These are phyloP conservation scores for Kryptolebias marmoratus DNA, from an alignment of 2,113 vertebrate species.

Conservation along the genomic window DNA sequence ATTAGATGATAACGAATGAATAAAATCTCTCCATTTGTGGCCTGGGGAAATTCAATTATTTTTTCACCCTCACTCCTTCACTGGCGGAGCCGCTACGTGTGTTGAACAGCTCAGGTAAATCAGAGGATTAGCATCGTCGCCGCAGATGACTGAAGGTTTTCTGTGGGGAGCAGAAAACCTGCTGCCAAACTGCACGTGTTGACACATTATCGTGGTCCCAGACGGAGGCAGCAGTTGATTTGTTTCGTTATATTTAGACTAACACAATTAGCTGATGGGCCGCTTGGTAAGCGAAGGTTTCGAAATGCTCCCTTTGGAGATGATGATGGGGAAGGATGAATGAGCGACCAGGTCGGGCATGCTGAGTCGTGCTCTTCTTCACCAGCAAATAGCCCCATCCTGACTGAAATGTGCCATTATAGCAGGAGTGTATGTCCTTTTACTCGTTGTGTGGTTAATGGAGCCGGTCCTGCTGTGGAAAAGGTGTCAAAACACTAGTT, in stretches of 20 bases:
- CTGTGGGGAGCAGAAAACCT: neutral
- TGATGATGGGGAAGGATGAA: slow-evolving; percentile 56
- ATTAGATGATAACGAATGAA: slow-evolving; percentile 71
- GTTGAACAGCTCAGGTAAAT: slow-evolving; percentile 57
- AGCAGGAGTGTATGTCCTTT: slow-evolving; percentile 33
- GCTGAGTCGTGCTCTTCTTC: slow-evolving; percentile 33
- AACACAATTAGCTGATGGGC: slow-evolving; percentile 63
- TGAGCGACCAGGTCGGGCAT: neutral
- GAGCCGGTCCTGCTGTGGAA: slow-evolving; percentile 15
- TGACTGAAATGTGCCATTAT: slow-evolving; percentile 45
- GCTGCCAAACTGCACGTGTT: neutral
- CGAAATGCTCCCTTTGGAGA: slow-evolving; percentile 33
- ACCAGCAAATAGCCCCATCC: slow-evolving; percentile 41
- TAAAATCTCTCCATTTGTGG: slow-evolving; percentile 41
- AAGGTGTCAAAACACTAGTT: slow-evolving; percentile 17
- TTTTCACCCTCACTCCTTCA: slow-evolving; percentile 36
- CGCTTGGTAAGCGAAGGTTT: slow-evolving; percentile 32
- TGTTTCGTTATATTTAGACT: slow-evolving; percentile 51
- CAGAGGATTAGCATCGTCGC: slow-evolving; percentile 43
- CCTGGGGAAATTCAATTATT: slow-evolving; percentile 57
- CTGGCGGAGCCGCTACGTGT: slow-evolving; percentile 19
- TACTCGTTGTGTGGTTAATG: slow-evolving; percentile 42
- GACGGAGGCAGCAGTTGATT: slow-evolving; percentile 43
- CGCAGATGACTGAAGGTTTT: slow-evolving; percentile 7
- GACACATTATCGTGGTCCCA: slow-evolving; percentile 14